Base-by-base conservation (phyloP, 1,140 invertebrate genomes). In the Campoletis sonorensis region DNA sequence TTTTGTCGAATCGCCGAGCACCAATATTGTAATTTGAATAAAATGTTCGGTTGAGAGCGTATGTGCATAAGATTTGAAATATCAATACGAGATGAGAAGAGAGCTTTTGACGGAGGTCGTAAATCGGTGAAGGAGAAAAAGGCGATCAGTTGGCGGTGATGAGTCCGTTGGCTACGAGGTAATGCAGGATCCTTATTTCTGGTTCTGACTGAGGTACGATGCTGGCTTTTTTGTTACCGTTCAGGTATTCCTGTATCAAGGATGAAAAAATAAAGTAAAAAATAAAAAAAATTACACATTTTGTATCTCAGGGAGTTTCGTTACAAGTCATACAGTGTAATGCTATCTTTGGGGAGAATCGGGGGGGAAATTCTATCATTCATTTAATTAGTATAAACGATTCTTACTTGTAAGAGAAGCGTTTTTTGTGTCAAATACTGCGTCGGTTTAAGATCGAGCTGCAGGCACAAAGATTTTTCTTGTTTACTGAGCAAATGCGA, bases 351-450 rank as follows among this genome's bases (percentile, higher is more conserved):
- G n/a, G n/a, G n/a, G n/a, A n/a, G n/a, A n/a, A n/a, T n/a, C n/a
- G n/a, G n/a, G n/a, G n/a, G n/a, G n/a, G n/a, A n/a, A n/a, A 10
- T 21, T 58, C 1, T 18, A n/a, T 58, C 40, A 10, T 45, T 45
- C 1, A 10, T 11, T 10, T 8, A 45, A 45, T 45, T 45, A 10
- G 40, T n/a, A n/a, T n/a, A 45, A 30, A 83, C 79, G 8, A 58
- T 72, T 75, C 84, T 84, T 85, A 92, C 92, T 87, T 92, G 91
- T 51, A 92, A 84, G 76, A 92, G 86, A 81, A 92, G 82, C 16
- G 91, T 86, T 85, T 92, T 92, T 82, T 92, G 91, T 5, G 92
- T 92, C 77, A 92, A 88, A 89, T 92, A 92, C 84, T 92, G 91
- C n/a, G 90, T 90, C 76, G 91, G 91, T 79, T 92, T 92, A 64